Evolutionary conservation across 2,113 vertebrate species (phyloP).

Genomic region (Prinia subflava): DNA sequence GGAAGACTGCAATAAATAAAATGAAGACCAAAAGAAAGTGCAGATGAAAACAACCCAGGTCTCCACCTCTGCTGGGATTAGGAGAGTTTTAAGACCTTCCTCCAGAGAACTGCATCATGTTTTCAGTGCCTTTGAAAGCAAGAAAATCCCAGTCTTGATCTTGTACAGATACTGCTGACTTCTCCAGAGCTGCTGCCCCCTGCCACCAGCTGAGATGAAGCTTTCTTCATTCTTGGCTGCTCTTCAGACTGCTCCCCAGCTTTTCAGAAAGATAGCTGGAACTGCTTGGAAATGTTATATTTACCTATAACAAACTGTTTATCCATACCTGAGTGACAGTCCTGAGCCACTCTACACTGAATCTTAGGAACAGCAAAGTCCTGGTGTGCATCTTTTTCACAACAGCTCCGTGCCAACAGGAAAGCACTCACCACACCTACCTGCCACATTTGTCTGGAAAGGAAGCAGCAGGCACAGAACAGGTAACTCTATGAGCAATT

Average conservation of each 20-base stretch:
- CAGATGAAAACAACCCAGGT: background rate
- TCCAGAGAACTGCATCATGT: too few species aligned
- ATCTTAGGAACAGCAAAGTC: background rate
- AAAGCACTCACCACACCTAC: background rate
- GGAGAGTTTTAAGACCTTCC: background rate
- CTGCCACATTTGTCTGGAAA: background rate
- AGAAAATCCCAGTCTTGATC: background rate
- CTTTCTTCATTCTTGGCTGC: background rate
- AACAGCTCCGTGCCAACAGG: background rate
- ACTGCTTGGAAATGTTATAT: background rate
- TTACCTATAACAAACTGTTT: background rate
- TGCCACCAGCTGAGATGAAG: background rate
- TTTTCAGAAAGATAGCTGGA: background rate
- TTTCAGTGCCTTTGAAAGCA: background rate
- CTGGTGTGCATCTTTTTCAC: background rate
- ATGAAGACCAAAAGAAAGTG: background rate
- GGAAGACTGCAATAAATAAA: background rate
- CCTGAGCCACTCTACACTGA: background rate
- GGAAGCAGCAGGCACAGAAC: background rate
- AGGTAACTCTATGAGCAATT: background rate
- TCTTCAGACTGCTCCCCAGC: background rate
- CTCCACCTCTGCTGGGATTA: background rate
- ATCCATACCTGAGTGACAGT: background rate
- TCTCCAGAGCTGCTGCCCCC: background rate
- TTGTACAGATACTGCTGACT: background rate